Conservation (phyloP, 2,888 invertebrate genomes). For the Tanypteryx hageni region DNA sequence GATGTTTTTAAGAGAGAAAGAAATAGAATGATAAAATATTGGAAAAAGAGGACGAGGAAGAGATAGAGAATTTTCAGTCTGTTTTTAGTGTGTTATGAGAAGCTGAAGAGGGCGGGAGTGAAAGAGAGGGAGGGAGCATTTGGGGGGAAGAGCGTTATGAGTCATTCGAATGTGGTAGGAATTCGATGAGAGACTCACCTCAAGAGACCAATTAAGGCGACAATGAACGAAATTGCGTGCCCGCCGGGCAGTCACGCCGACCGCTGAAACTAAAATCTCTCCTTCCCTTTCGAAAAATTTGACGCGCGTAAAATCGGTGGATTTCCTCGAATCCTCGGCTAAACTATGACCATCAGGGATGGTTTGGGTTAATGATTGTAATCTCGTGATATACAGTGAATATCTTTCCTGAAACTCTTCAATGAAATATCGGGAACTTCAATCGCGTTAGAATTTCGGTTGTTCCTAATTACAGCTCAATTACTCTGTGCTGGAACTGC, state of each 20-base stretch:
- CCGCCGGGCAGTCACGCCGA: background rate
- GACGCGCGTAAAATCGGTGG: background rate
- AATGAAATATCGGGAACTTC: background rate
- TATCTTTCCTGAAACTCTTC: background rate
- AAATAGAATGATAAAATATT: too few relatives aligned
- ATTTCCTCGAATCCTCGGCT: background rate
- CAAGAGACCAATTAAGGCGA: conserved; percentile 18
- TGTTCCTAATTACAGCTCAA: background rate
- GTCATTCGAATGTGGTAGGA: background rate
- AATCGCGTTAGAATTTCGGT: background rate
- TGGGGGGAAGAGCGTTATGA: background rate
- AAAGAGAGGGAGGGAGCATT: background rate
- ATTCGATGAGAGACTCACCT: background rate
- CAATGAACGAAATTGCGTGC: conserved; percentile 4
- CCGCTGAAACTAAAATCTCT: background rate
- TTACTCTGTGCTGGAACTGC: background rate
- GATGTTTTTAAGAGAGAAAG: too few relatives aligned
- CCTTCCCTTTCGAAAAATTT: background rate
- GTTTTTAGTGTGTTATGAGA: background rate
- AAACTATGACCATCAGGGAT: background rate
- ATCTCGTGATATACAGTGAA: background rate
- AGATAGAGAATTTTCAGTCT: too few relatives aligned
- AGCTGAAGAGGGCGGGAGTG: background rate
- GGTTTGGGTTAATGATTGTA: background rate
- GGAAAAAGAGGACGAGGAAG: too few relatives aligned